Evolutionary conservation across 2,797 vertebrate genomes (phyloP).

Genomic region (Miichthys miiuy): DNA sequence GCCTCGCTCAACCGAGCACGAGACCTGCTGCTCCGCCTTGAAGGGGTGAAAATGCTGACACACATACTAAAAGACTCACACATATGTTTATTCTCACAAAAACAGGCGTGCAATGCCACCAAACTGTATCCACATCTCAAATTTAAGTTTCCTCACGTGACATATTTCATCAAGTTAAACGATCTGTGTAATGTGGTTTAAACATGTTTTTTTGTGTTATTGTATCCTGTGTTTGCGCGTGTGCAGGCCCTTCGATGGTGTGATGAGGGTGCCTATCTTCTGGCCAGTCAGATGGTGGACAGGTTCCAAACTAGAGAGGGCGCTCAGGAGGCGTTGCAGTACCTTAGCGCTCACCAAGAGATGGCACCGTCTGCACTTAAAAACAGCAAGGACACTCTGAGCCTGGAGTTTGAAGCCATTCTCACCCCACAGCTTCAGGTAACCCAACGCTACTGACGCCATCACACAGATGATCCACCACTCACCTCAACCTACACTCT

Average conservation of each 20-base stretch:
- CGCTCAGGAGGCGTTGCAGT: conserved; percentile 90
- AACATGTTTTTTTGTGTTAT: conserved; percentile 25
- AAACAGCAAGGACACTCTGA: conserved; percentile 85
- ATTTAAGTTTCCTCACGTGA: background rate
- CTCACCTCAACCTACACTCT: background rate
- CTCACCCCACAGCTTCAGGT: conserved; percentile 94
- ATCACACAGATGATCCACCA: background rate
- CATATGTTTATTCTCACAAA: background rate
- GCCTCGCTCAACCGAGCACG: conserved; percentile 85
- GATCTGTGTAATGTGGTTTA: background rate
- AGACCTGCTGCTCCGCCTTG: conserved; percentile 89
- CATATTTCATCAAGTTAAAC: background rate
- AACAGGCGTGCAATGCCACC: background rate
- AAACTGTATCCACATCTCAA: background rate
- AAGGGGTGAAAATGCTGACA: conserved; percentile 84
- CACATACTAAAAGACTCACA: background rate
- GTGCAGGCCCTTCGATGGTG: conserved; percentile 91
- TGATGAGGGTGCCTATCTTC: conserved; percentile 93
- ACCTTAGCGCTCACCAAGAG: conserved; percentile 91
- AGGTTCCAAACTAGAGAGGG: conserved; percentile 94
- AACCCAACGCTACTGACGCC: conserved; percentile 14
- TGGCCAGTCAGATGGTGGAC: conserved; percentile 94
- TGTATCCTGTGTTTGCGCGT: conserved; percentile 30
- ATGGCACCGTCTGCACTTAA: conserved; percentile 85
- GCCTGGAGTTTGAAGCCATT: conserved; percentile 89